phyloP scores from a whole-genome alignment of 1,140 invertebrate species.

The Pseudomyrmex flavicornis region DNA sequence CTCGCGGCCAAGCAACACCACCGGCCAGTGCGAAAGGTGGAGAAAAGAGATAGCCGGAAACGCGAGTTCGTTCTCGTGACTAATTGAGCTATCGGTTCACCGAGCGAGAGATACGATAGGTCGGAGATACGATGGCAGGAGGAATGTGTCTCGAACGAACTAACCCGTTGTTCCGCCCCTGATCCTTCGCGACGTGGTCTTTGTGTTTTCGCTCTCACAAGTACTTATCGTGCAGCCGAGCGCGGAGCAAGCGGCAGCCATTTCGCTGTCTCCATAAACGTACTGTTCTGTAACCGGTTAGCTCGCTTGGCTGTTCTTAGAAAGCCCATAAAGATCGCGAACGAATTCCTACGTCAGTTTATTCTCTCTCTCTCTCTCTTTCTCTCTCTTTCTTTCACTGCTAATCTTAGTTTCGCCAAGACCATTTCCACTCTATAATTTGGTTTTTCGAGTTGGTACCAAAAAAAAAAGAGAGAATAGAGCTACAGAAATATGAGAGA shows the following conservation, averaged over 20 bases:
- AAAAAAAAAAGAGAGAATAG: background rate
- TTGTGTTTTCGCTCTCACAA: constrained; percentile 42
- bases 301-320: constrained; percentile 36
- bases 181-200: background rate
- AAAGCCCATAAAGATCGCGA: constrained; percentile 2
- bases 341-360: constrained; percentile 46
- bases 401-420: constrained; percentile 40
- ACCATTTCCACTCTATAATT: constrained; percentile 20
- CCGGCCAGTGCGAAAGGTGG: constrained; percentile 2
- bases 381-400: background rate
- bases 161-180: constrained; percentile 17
- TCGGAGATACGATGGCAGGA: constrained; percentile 25
- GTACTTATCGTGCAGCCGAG: constrained; percentile 28
- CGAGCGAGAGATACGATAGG: constrained; percentile 39
- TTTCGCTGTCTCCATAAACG: constrained; percentile 48
- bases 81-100: constrained; percentile 57
- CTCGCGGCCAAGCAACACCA: constrained; percentile 45
- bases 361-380: constrained; percentile 7
- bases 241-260: constrained; percentile 15
- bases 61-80: constrained; percentile 60
- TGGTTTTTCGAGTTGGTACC: background rate
- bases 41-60: constrained; percentile 59
- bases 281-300: constrained; percentile 33
- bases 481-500: background rate
- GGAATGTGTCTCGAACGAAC: constrained; percentile 17